Evolutionary conservation across 2,113 vertebrate species (phyloP), one percentile per base, ranked within the genome.

Genomic region (Rana temporaria): DNA sequence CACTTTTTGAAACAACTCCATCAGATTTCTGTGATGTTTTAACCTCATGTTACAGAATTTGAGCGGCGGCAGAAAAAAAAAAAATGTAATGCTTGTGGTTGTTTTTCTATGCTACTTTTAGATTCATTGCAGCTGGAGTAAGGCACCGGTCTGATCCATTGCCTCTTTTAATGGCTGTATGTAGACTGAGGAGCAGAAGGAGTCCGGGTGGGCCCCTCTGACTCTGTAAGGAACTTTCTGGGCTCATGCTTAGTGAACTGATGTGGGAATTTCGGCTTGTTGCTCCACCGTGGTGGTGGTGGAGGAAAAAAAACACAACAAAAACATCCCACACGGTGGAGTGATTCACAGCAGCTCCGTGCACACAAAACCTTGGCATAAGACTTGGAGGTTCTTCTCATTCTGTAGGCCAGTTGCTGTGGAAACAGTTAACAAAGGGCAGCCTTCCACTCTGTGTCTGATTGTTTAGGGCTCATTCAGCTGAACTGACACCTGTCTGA

Each of bases 381-480:
- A 94, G 92, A 95, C 57, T 4, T 90, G 88, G 92, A 92, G 92
- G 90, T 89, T 93, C 94, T 90, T 92, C 88, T 87, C 86, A 91
- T 94, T 92, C 90, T 92, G 87, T 88, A 88, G 85, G 85, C 88
- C 86, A 84, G 94, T 98, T 95, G 91, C 96, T 92, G 88, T 91
- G 89, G 96, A 92, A 95, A 97, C 95, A 17, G 87, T 59, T 59
- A 93, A 95, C 93, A 96, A 96, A 94, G 91, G 94, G 88, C 93
- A 91, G 91, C 90, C 93, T 93, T 94, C 94, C 93, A 90, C 90
- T 90, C 93, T 86, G 91, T 90, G 90, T 90, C 87, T 95, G 93
- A 95, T 95, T 94, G 93, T 94, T 90, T 87, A 92, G 88, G 89
- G 90, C 85, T 87, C 92, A 95, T 94, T 94, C 90, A 92, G 30